A percentile compares a stretch with the other conserved stretches of the same genome.
These are phyloP conservation scores for Rhabdornis inornatus DNA, from an alignment of 2,113 vertebrate genomes.

Conservation along the genomic window DNA sequence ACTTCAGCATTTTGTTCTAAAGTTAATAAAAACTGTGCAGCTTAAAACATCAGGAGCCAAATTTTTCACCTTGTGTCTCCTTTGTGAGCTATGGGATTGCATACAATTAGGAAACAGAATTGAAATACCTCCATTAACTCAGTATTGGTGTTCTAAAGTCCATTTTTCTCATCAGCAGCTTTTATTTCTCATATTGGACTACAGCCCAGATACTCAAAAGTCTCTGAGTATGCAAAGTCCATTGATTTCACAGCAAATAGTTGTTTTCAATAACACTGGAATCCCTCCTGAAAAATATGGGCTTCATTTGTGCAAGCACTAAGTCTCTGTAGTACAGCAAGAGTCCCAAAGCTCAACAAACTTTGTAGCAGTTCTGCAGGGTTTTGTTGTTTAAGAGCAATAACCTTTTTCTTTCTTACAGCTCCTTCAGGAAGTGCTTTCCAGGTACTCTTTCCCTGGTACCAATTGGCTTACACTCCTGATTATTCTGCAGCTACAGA, in stretches of 20 bases:
- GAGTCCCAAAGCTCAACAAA: background rate
- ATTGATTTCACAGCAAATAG: constrained; percentile 4
- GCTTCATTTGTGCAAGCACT: background rate
- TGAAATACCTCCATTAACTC: background rate
- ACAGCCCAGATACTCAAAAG: background rate
- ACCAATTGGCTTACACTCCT: background rate
- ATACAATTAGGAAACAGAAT: background rate
- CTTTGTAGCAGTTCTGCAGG: background rate
- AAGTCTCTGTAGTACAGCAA: background rate
- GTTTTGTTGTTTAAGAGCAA: background rate
- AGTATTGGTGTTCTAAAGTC: background rate
- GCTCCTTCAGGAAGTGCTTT: background rate
- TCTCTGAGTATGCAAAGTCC: background rate
- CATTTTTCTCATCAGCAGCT: background rate
- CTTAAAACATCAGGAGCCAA: background rate
- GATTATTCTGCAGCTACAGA: background rate
- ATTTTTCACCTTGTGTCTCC: background rate
- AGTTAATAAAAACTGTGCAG: background rate
- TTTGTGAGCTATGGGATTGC: background rate
- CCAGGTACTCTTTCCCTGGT: background rate
- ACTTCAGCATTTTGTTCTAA: background rate
- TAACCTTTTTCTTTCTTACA: background rate
- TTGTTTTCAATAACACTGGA: background rate
- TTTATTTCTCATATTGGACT: constrained; percentile 2
- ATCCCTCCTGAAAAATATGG: background rate